Base-by-base conservation (phyloP, 2,888 invertebrate species). In the Trimorus sp. region DNA sequence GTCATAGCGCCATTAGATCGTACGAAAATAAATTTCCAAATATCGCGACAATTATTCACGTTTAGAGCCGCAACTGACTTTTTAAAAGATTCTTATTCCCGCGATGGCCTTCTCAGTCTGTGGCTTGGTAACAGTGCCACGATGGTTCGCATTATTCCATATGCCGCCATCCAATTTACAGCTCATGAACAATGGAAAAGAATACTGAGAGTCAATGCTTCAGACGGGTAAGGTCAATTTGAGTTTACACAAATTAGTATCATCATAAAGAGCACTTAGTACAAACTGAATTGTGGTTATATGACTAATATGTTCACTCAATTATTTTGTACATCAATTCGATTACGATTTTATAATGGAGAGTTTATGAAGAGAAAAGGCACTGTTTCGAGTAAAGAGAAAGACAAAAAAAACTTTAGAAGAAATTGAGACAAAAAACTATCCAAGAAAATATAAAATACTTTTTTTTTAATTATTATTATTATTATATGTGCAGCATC, bases 71-170 rank as follows among this genome's bases (percentile, higher is more conserved):
- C 97, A 0, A 88, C 95, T 0, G 89, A 92, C 76, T 97, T 96
- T 92, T 90, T 97, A n/a, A 86, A 92, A 40, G 90, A 93, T 80
- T 95, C 96, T 15, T 95, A 95, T 84, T 93, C 93, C 84, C 93
- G 93, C 14, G 96, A 98, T 89, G 99, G 99, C 1, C 92, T 97
- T 65, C 85, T 95, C 11, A 96, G 97, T 74, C 92, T 99, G 87
- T 99, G 98, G 98, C 94, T 99, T 68, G 99, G 99, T 4, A 99
- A 99, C 94, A 97, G 98, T 84, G 99, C 99, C 5, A 99, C 99
- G 0, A 98, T 99, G 98, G 98, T 97, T 14, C 94, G 99, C 75
- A 98, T 99, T 82, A 94, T 99, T 66, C 99, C 99, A 0, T 99
- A 99, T 92, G 98, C 99, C 26, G 98, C 99, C 54, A 96, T 99